Evolutionary conservation across 2,888 invertebrate genomes (phyloP), one percentile per base, ranked within the genome.

Genomic region (Aradus depressus): DNA sequence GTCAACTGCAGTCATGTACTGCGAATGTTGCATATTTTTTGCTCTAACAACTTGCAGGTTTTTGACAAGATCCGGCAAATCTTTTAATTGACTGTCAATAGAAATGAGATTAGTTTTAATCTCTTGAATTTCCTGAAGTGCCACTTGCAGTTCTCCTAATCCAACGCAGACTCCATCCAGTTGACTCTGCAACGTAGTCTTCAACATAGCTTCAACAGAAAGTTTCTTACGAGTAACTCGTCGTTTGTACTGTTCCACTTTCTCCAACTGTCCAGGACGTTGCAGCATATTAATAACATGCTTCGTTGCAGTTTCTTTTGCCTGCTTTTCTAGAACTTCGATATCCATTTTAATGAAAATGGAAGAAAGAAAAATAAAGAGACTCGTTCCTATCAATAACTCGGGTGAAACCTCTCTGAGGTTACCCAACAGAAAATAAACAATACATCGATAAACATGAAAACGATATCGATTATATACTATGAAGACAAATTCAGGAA

Each of bases 181-280:
- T 69, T 98, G 96, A 57, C 93, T 91, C 68, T 98, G 96, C 74
- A 98, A 91, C 1, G 95, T 95, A n/a, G 96, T 93, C 70, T 97
- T 96, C 19, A 98, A 67, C 75, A 91, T 85, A 1, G 91, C 90
- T 67, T 95, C 93, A 6, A 92, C 89, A 3, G 92, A 90, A 1
- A 86, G 84, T 72, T 91, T 85, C 61, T 86, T 84, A 52, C 84
- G 74, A 8, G 77, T 75, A 54, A 84, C 80, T 61, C 83, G 70
- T 58, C 80, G 76, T 65, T 82, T 84, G 61, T 82, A 84, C 64
- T 84, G 84, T 62, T 84, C 85, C 4, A 84, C 81, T 71, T 90
- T 96, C 66, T 97, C 97, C 54, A 98, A 70, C 64, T 97, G 96
- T 12, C 93, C 96, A 1, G 96, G 92, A 47, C 90, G 76, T 70